Base-by-base conservation (phyloP, 1,140 invertebrate genomes). In the Eulimnadia texana region DNA sequence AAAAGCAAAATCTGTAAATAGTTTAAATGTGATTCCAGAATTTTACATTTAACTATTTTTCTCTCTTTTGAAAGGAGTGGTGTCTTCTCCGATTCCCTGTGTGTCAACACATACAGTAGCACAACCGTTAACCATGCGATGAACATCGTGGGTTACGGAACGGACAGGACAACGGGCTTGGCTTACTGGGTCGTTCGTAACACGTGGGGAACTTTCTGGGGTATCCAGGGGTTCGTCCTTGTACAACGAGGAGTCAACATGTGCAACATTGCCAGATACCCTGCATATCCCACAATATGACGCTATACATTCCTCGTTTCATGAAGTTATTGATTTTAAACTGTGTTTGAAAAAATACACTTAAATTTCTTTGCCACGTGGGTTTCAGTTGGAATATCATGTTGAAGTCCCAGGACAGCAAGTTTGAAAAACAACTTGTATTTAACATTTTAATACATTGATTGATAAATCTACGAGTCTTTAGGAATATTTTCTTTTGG, bases 141-240 rank as follows among this genome's bases (percentile, higher is more conserved):
- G 3, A 42, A 33, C 25, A 19, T 58, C 13, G 55, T 58, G 13
- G 55, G 55, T 3, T 58, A 58, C 27, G 55, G 55, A 29, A 50
- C 64, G 16, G 64, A 64, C 13, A 50, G 64, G 11, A 66, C 65
- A 29, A 68, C 68, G 16, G 33, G 33, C 6, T 16, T 42, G 33
- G 66, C 67, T 27, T 67, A 64, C 29, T 67, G 66, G 66, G 55
- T 67, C 28, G 50, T 67, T 42, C 65, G 67, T 49, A 67, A 67
- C 33, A 61, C 65, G 13, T 67, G 66, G 66, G 62, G 67, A 16
- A 47, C 28, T 1, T 57, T n/a, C n/a, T 66, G 65, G 65, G 65
- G 65, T 10, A 53, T 60, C 25, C 55, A 50, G 13, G 65, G 65
- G 13, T 66, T 25, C 42, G 42, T 58, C 23, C 16, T 33, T 24